Evolutionary conservation across 2,113 vertebrate genomes (phyloP).

Genomic region (Enhydra lutris): DNA sequence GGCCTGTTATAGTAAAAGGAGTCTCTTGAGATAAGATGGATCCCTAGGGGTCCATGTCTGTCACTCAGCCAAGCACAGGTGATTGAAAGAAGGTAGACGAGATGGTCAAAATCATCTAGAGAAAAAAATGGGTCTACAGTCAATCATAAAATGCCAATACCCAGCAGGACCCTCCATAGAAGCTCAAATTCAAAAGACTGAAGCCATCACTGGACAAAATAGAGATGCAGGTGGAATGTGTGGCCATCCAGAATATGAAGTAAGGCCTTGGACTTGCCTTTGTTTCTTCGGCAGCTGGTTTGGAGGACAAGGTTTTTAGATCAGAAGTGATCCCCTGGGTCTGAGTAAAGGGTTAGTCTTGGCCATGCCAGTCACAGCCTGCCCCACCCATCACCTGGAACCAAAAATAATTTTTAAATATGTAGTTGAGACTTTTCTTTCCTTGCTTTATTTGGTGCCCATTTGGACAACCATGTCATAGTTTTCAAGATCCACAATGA

Average conservation of each 20-base stretch:
- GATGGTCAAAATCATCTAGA: background rate
- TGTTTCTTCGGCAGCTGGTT: conserved; percentile 37
- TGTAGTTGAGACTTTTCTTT: conserved; percentile 56
- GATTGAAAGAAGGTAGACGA: background rate
- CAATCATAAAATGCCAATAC: background rate
- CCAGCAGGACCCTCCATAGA: background rate
- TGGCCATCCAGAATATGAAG: conserved; percentile 9
- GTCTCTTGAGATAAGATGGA: background rate
- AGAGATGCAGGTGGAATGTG: background rate
- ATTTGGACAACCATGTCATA: conserved; percentile 57
- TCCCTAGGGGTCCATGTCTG: background rate
- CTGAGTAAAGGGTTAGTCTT: conserved; percentile 52
- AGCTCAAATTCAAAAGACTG: background rate
- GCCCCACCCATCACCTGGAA: conserved; percentile 46
- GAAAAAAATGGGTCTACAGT: background rate
- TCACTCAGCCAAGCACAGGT: background rate
- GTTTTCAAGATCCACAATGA: conserved; percentile 47
- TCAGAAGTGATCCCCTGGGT: conserved; percentile 38
- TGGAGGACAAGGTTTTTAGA: conserved; percentile 57
- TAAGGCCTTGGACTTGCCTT: conserved; percentile 21
- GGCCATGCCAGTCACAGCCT: conserved; percentile 27
- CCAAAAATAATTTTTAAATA: conserved; percentile 61
- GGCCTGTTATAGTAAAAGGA: background rate
- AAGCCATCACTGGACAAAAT: background rate
- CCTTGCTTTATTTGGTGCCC: conserved; percentile 64